Conservation (phyloP, 2,113 vertebrate genomes). For the Cephalopterus ornatus region DNA sequence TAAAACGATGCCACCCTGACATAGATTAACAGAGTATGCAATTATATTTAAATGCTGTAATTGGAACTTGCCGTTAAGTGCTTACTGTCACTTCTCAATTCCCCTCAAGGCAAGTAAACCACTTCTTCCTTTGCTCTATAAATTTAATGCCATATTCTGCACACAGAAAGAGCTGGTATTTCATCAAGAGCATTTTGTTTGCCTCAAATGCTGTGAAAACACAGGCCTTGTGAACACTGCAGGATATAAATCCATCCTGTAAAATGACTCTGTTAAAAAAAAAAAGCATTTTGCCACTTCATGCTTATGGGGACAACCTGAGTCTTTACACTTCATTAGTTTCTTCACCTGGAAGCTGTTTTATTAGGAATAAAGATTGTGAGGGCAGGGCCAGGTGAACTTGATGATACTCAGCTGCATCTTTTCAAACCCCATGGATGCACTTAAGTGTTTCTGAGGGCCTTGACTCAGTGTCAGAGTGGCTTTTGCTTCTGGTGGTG, state of each 20-base stretch:
- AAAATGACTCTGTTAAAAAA: slow-evolving; percentile 11
- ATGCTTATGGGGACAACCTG: slow-evolving; percentile 7
- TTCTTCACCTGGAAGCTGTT: not conserved
- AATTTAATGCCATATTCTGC: slow-evolving; percentile 71
- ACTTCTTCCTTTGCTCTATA: slow-evolving; percentile 63
- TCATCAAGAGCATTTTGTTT: slow-evolving; percentile 50
- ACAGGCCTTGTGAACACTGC: slow-evolving; percentile 41
- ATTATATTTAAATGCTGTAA: slow-evolving; percentile 81
- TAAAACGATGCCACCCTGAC: slow-evolving; percentile 74
- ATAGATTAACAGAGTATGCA: slow-evolving; percentile 77
- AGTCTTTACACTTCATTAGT: not conserved
- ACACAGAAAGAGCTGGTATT: slow-evolving; percentile 41
- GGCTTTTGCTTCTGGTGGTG: not conserved
- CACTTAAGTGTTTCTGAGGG: not conserved
- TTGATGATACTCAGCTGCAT: not conserved
- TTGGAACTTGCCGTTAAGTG: slow-evolving; percentile 80
- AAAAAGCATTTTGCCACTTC: slow-evolving; percentile 7
- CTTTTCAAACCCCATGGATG: not conserved
- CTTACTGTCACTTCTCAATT: slow-evolving; percentile 75
- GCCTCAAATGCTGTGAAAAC: slow-evolving; percentile 48
- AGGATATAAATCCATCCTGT: slow-evolving; percentile 11
- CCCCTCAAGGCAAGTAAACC: slow-evolving; percentile 67
- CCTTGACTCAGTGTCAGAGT: accelerated
- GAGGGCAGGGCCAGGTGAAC: not conserved
- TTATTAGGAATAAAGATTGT: not conserved